These are phyloP conservation scores for Apamea sordens DNA, from an alignment of 2,888 invertebrate genomes.

Conservation along the genomic window DNA sequence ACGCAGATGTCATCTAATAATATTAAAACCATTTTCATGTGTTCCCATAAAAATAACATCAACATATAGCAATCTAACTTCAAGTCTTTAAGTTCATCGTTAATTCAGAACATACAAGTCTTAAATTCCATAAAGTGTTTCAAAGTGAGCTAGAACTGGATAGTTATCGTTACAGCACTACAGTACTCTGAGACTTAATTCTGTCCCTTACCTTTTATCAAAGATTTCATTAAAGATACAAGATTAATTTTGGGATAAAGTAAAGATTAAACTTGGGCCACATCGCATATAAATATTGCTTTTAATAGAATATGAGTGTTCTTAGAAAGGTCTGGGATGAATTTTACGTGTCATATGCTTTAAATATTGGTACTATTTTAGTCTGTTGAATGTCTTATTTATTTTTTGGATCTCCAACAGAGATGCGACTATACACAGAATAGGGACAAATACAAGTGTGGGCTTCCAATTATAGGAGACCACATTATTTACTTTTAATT, in stretches of 20 bases:
- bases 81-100: neutral
- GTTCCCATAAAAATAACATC: conserved; percentile 1
- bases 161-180: conserved; percentile 47
- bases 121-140: conserved; percentile 25
- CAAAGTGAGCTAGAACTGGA: conserved; percentile 31
- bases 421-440: neutral
- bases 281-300: conserved; percentile 52
- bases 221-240: conserved; percentile 63
- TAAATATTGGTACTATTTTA: neutral
- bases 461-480: neutral
- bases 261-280: conserved; percentile 49
- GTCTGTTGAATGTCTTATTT: neutral
- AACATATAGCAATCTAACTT: neutral
- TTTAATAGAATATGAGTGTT: conserved; percentile 19
- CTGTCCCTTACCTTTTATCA: conserved; percentile 51
- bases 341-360: neutral
- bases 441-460: neutral
- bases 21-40: neutral
- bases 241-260: conserved; percentile 58
- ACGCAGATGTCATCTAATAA: no score
- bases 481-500: neutral
- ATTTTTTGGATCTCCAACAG: neutral
- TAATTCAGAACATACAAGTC: conserved; percentile 11
- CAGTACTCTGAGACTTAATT: conserved; percentile 30
- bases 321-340: conserved; percentile 12